phyloP scores from a whole-genome alignment of 1,140 invertebrate genomes.

The Drosophila nasuta region DNA sequence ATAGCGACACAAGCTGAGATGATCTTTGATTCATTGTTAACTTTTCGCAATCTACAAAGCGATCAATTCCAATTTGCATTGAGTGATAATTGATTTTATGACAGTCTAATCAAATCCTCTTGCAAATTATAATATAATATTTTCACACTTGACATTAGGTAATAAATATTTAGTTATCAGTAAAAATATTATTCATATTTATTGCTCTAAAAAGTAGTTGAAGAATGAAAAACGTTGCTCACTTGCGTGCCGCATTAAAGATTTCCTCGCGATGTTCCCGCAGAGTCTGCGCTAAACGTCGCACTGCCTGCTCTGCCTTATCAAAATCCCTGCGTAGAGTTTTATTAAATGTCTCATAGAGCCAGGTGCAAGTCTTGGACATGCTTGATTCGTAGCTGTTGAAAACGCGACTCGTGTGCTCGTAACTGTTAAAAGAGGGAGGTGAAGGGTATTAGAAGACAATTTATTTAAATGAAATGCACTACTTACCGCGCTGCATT shows the following conservation, averaged over 20 bases:
- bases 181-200: constrained; percentile 13
- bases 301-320: constrained; percentile 70
- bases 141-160: not conserved
- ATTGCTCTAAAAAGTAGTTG: constrained; percentile 20
- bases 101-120: too few species aligned
- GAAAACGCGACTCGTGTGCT: constrained; percentile 78
- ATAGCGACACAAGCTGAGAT: too few species aligned
- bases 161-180: not conserved
- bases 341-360: constrained; percentile 78
- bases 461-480: not conserved
- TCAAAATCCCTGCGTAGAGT: constrained; percentile 77
- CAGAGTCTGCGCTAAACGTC: constrained; percentile 63
- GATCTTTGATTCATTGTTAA: too few species aligned
- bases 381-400: constrained; percentile 70
- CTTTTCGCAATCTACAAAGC: too few species aligned
- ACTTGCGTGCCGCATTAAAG: constrained; percentile 67
- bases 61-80: too few species aligned
- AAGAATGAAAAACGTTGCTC: constrained; percentile 20
- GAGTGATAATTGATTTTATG: too few species aligned
- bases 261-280: constrained; percentile 75
- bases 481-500: constrained; percentile 63
- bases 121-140: not conserved
- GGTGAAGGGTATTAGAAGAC: not conserved
- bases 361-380: constrained; percentile 75
- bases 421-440: constrained; percentile 45